A percentile compares a stretch with the other conserved stretches of the same genome.
These are phyloP conservation scores for Apteryx owenii DNA, from an alignment of 2,113 vertebrate species.

Conservation along the genomic window DNA sequence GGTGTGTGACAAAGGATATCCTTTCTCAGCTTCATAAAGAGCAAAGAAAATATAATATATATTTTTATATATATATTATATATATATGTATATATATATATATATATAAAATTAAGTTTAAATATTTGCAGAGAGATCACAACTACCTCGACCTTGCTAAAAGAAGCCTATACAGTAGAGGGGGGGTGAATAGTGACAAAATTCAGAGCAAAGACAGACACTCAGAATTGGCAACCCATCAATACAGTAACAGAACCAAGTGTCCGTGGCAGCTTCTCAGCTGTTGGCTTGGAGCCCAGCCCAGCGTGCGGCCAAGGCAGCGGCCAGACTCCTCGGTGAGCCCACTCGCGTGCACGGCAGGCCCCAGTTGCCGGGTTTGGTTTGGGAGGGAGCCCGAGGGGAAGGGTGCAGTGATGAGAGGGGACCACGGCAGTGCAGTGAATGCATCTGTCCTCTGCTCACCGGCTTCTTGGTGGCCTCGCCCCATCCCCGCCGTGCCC, in stretches of 20 bases:
- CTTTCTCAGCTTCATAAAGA: constrained; percentile 78
- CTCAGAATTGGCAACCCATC: not conserved
- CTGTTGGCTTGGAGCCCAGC: not conserved
- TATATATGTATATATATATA: constrained; percentile 73
- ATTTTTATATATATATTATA: constrained; percentile 79
- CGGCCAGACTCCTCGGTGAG: not conserved
- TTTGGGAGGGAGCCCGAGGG: not conserved
- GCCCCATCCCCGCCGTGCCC: rapidly evolving
- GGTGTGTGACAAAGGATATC: constrained; percentile 69
- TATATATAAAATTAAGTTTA: constrained; percentile 80
- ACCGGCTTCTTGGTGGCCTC: not conserved
- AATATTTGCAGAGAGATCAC: constrained; percentile 80
- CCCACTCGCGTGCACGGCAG: not conserved
- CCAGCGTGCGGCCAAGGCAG: not conserved
- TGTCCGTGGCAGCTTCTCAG: not conserved
- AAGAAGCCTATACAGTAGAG: constrained; percentile 71
- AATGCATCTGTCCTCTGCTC: not conserved
- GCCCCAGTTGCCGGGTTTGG: not conserved
- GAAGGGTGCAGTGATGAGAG: not conserved
- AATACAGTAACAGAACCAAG: not conserved
- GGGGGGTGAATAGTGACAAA: constrained; percentile 50
- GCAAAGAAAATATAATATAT: constrained; percentile 83
- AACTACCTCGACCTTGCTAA: constrained; percentile 69
- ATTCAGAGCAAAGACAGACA: constrained; percentile 26
- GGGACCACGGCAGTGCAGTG: not conserved